Evolutionary conservation across 2,797 vertebrate species (phyloP).

Genomic region (Taenioides sp.): DNA sequence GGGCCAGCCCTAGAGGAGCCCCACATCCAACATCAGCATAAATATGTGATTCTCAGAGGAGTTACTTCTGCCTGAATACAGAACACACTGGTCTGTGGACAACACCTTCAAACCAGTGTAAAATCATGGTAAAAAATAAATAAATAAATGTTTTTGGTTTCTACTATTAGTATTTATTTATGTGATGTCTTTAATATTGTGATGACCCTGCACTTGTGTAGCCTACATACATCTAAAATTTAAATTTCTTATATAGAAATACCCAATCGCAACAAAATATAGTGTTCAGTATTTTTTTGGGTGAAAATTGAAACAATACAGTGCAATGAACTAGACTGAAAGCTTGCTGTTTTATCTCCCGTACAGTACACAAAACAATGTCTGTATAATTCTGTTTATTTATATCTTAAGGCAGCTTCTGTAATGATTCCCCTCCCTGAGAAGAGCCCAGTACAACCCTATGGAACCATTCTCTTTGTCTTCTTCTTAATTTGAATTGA

Average conservation of each 20-base stretch:
- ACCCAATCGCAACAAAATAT: neutral
- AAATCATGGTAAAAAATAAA: too few relatives aligned
- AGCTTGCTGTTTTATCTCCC: conserved; percentile 50
- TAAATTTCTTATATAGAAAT: neutral
- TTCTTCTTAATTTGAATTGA: conserved; percentile 75
- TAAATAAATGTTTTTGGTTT: neutral
- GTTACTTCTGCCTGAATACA: conserved; percentile 69
- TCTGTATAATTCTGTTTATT: conserved; percentile 66
- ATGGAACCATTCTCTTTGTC: conserved; percentile 68
- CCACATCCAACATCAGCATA: conserved; percentile 64
- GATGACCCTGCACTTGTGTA: neutral
- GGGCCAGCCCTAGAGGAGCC: conserved; percentile 75
- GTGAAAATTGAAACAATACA: neutral
- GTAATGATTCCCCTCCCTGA: conserved; percentile 57
- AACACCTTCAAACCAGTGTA: neutral
- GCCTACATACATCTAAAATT: neutral
- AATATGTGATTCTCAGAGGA: conserved; percentile 61
- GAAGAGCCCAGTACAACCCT: conserved; percentile 68
- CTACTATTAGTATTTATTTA: neutral
- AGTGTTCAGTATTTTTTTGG: neutral
- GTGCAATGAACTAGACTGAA: conserved; percentile 21
- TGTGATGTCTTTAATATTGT: neutral
- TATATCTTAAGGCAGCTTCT: conserved; percentile 61
- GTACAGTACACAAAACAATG: conserved; percentile 44
- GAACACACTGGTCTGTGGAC: conserved; percentile 37